Conservation (phyloP, 35 echinoderm and acorn worm species). For the Patiria miniata region DNA sequence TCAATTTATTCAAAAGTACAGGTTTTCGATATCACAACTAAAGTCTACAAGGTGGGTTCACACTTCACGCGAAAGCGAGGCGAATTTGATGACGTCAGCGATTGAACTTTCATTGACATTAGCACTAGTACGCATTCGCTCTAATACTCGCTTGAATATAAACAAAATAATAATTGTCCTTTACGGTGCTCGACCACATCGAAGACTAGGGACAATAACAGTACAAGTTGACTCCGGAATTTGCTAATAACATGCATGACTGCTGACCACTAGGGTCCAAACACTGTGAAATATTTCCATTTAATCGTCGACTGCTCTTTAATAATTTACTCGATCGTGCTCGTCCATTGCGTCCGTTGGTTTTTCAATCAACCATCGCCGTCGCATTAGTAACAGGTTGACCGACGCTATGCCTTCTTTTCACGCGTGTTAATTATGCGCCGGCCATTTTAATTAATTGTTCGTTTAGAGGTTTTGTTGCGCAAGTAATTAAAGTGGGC, state of each 20-base stretch:
- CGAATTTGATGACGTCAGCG: no score
- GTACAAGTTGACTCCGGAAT: background rate
- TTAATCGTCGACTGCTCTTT: background rate
- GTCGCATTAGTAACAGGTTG: background rate
- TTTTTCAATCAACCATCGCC: background rate
- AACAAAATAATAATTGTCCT: no score
- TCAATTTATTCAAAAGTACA: no score
- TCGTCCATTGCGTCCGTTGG: background rate
- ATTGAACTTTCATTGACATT: no score
- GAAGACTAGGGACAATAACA: no score
- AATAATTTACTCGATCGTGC: background rate
- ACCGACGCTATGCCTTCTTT: background rate
- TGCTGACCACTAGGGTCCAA: background rate
- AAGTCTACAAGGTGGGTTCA: no score
- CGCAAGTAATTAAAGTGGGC: background rate
- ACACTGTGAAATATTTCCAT: background rate
- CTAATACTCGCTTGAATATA: no score
- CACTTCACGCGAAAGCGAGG: no score
- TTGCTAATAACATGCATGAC: background rate
- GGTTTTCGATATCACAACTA: no score
- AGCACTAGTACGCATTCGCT: no score
- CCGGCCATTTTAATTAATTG: conserved; percentile 3
- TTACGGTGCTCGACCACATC: no score
- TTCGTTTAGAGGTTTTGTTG: conserved; percentile 2
- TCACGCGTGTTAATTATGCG: conserved; percentile 10